A percentile compares a stretch with the other conserved stretches of the same genome.
Conservation (phyloP, 2,113 vertebrate genomes). For the Lepidothrix coronata region DNA sequence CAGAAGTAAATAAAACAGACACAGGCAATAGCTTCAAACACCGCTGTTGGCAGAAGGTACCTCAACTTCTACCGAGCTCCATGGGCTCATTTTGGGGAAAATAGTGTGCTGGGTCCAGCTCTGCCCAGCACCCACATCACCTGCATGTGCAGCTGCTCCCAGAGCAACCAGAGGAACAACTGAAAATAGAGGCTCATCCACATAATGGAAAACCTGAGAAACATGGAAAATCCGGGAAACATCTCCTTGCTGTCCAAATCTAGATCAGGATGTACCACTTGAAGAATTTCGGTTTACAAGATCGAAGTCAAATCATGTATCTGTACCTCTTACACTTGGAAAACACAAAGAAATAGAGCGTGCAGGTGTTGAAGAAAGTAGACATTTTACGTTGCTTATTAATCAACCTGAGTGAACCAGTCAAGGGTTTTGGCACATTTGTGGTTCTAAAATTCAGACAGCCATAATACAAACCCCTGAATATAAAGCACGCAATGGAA, state of each 20-base stretch:
- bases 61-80: background rate
- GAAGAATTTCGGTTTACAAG: background rate
- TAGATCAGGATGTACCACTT: background rate
- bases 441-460: background rate
- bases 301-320: background rate
- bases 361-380: background rate
- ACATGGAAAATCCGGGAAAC: background rate
- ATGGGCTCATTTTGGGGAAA: background rate
- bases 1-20: background rate
- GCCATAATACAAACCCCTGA: background rate
- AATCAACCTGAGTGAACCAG: background rate
- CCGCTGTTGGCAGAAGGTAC: background rate
- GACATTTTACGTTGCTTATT: background rate
- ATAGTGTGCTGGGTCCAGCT: background rate
- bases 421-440: background rate
- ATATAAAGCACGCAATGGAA: background rate
- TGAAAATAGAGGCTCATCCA: background rate
- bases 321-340: background rate
- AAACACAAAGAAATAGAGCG: background rate
- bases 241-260: background rate
- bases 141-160: background rate
- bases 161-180: background rate
- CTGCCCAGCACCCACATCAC: background rate
- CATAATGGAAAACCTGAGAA: background rate
- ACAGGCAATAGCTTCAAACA: background rate